These are phyloP conservation scores for Lagodon rhomboides DNA, from an alignment of 2,797 vertebrate genomes.

Conservation along the genomic window DNA sequence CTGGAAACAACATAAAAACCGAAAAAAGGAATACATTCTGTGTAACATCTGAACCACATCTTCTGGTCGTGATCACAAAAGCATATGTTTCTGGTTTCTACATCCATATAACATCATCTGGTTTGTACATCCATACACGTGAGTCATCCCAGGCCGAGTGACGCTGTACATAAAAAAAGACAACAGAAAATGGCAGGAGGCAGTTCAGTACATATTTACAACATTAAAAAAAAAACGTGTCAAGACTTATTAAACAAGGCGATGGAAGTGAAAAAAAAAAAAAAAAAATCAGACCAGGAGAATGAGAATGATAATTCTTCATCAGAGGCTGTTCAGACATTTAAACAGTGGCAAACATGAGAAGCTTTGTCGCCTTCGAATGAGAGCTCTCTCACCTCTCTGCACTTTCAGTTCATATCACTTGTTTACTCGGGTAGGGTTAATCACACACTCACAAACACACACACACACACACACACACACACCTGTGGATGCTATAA, in stretches of 20 bases:
- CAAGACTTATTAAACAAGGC: slow-evolving; percentile 49
- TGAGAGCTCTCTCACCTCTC: slow-evolving; percentile 34
- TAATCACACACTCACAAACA: slow-evolving; percentile 66
- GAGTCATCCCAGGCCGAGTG: slow-evolving; percentile 70
- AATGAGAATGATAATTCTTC: slow-evolving; percentile 45
- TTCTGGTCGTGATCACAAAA: slow-evolving; percentile 74
- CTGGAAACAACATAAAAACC: slow-evolving; percentile 70
- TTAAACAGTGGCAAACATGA: slow-evolving; percentile 11
- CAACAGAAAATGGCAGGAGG: slow-evolving; percentile 68
- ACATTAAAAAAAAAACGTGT: slow-evolving; percentile 66
- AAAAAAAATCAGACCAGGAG: slow-evolving; percentile 8
- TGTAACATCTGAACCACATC: slow-evolving; percentile 74
- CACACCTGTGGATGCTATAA: slow-evolving; percentile 76
- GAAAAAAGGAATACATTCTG: slow-evolving; percentile 75
- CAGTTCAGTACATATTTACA: slow-evolving; percentile 81
- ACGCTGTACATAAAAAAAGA: slow-evolving; percentile 61
- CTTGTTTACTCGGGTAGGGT: slow-evolving; percentile 68
- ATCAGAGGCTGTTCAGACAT: slow-evolving; percentile 24
- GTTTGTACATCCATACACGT: slow-evolving; percentile 73
- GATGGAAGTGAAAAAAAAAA: slow-evolving; percentile 36
- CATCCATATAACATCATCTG: slow-evolving; percentile 79
- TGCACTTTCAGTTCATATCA: slow-evolving; percentile 58
- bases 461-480: slow-evolving; percentile 65
- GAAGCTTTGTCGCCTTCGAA: slow-evolving; percentile 24
- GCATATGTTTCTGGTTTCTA: slow-evolving; percentile 81